phyloP scores from a whole-genome alignment of 2,888 invertebrate species.

The Dugesia japonica region DNA sequence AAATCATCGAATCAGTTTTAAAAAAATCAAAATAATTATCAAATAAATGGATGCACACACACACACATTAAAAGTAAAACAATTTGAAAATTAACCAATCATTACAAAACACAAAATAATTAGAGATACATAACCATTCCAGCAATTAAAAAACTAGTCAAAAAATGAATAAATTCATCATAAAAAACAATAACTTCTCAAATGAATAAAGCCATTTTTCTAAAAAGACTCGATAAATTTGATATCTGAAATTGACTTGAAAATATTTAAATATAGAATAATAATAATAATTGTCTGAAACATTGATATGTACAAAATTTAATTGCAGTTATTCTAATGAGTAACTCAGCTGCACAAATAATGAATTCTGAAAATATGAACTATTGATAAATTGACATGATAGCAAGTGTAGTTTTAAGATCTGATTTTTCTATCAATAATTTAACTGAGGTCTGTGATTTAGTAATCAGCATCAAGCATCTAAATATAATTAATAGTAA shows the following conservation, averaged over 20 bases:
- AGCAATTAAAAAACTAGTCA: background rate
- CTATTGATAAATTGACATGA: background rate
- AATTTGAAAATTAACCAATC: no score
- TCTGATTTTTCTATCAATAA: conserved; percentile 11
- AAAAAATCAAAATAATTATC: background rate
- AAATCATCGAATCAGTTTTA: no score
- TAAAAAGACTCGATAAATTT: background rate
- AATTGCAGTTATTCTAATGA: background rate
- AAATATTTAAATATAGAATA: background rate
- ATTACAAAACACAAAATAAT: background rate
- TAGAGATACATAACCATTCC: no score
- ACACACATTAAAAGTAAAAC: no score
- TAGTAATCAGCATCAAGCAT: background rate
- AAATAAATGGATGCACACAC: background rate
- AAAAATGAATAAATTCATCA: background rate
- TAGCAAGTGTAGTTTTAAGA: background rate
- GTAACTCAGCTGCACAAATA: background rate
- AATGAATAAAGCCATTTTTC: background rate
- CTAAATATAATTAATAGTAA: no score
- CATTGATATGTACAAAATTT: background rate
- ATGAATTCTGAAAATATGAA: background rate
- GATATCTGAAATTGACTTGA: background rate
- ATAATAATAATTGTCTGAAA: background rate
- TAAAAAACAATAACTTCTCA: background rate
- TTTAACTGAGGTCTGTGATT: background rate